Conservation (phyloP, 2,888 invertebrate species). For the Drosophila aldrichi region DNA sequence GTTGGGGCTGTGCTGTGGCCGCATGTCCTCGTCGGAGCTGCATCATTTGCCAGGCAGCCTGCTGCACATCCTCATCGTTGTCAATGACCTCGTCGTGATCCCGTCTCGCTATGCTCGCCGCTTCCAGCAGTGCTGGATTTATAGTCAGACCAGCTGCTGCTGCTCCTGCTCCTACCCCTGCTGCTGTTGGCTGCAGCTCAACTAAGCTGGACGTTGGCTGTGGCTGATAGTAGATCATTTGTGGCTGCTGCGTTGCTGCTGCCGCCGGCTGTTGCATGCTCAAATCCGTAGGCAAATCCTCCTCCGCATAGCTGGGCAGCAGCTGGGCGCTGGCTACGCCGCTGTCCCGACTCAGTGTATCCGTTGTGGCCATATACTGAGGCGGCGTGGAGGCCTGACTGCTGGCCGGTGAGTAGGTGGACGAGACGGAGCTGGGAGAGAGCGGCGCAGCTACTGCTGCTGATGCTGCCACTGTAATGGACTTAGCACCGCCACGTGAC, state of each 20-base stretch:
- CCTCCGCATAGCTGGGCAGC: conserved; percentile 51
- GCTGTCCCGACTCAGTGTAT: conserved; percentile 82
- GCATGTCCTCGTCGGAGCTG: conserved; percentile 69
- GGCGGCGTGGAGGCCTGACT: conserved; percentile 66
- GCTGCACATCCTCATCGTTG: conserved; percentile 73
- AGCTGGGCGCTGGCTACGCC: conserved; percentile 80
- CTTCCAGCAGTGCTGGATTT: conserved; percentile 85
- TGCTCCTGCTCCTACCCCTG: background rate
- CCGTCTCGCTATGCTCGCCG: conserved; percentile 84
- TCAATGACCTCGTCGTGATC: conserved; percentile 46
- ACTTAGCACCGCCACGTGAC: conserved; percentile 43
- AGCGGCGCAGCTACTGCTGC: conserved; percentile 37
- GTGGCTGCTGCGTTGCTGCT: conserved; percentile 31
- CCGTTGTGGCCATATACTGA: conserved; percentile 53
- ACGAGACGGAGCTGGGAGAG: conserved; percentile 77
- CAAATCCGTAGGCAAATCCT: conserved; percentile 82
- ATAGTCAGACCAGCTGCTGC: conserved; percentile 75
- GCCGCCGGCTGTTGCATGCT: conserved; percentile 65
- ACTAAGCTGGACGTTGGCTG: conserved; percentile 32
- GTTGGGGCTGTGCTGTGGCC: conserved; percentile 11
- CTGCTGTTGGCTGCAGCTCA: conserved; percentile 44
- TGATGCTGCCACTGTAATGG: conserved; percentile 9
- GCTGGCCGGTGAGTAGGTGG: conserved; percentile 70
- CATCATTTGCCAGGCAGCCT: conserved; percentile 77
- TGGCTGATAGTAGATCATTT: conserved; percentile 56